These are phyloP conservation scores for Aptenodytes forsteri DNA, from an alignment of 2,113 vertebrate genomes.

Conservation along the genomic window DNA sequence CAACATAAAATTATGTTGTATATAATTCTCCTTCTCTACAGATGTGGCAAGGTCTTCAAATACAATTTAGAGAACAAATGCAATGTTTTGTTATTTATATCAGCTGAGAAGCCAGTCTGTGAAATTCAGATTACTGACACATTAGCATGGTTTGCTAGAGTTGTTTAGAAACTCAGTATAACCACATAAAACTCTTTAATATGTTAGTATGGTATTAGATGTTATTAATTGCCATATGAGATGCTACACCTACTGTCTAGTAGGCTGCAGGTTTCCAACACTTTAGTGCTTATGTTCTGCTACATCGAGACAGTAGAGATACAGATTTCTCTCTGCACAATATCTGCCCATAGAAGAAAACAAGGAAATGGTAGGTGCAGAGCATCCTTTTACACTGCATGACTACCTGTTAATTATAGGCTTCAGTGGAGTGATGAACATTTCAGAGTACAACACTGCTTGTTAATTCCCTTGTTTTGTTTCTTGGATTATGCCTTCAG, in stretches of 20 bases:
- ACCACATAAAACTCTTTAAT: neutral
- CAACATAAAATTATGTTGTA: neutral
- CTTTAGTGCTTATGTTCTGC: neutral
- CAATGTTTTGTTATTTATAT: neutral
- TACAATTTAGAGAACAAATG: neutral
- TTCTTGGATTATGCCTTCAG: neutral
- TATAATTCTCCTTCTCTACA: neutral
- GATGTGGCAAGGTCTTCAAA: neutral
- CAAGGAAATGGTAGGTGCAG: neutral
- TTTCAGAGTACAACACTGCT: neutral
- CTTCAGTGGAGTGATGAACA: neutral
- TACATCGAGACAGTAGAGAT: neutral
- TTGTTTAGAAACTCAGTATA: neutral
- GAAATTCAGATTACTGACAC: neutral
- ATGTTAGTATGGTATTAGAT: neutral
- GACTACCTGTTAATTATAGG: slow-evolving; percentile 10
- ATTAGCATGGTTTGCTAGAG: neutral
- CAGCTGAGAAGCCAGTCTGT: neutral
- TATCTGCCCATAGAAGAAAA: neutral
- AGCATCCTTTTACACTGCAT: neutral
- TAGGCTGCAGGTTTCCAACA: neutral
- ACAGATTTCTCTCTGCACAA: neutral
- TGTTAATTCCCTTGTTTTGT: neutral
- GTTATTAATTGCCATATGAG: neutral
- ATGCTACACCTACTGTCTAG: neutral